Percentiles rank a stretch among this genome's conserved stretches.
phyloP scores from a whole-genome alignment of 2,113 vertebrate genomes.

The Otolemur garnettii region DNA sequence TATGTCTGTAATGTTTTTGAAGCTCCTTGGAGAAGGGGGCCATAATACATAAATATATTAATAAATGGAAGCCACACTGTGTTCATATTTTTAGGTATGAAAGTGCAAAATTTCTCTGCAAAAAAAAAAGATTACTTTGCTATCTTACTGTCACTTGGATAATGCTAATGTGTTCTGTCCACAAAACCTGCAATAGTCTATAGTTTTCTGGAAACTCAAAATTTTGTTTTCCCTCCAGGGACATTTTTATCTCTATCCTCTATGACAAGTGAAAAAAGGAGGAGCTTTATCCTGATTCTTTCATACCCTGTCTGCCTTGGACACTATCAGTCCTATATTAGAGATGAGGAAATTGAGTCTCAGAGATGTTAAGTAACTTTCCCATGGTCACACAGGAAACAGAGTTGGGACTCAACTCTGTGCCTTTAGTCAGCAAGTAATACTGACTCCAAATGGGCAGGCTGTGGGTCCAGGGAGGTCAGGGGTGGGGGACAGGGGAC shows the following conservation, averaged over 20 bases:
- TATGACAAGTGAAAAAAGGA: neutral
- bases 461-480: fast-evolving
- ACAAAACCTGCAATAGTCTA: neutral
- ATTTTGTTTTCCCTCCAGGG: neutral
- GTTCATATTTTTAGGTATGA: slow-evolving; percentile 1
- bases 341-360: neutral
- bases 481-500: too few species aligned
- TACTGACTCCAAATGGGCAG: neutral
- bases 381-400: neutral
- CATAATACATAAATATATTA: slow-evolving; percentile 14
- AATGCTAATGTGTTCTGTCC: neutral
- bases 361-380: neutral
- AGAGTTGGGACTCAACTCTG: neutral
- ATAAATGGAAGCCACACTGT: neutral
- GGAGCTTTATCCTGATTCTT: neutral
- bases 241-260: neutral
- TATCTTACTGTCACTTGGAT: neutral
- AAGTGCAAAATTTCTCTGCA: neutral
- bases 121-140: slow-evolving; percentile 2
- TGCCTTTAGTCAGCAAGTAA: neutral
- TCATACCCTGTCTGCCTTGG: neutral
- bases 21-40: neutral
- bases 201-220: neutral
- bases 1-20: slow-evolving; percentile 41
- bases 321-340: neutral